Conservation (phyloP, 2,797 vertebrate species). For the Ctenopoma multispine region DNA sequence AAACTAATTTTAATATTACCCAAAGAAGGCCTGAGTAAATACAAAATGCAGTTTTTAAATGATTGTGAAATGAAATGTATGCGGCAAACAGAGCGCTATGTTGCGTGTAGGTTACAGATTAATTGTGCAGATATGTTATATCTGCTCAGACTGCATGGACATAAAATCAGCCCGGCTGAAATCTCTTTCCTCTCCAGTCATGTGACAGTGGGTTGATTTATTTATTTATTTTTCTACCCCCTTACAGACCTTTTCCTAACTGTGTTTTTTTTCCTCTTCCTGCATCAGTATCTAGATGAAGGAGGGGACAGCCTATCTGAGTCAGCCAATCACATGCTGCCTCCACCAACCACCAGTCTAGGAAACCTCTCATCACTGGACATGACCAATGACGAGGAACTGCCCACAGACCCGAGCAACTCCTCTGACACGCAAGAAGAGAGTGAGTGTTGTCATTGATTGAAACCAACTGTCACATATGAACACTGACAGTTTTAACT, state of each 20-base stretch:
- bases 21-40: too few species aligned
- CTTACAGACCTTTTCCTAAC: conserved; percentile 35
- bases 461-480: too few species aligned
- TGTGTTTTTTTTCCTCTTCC: conserved; percentile 8
- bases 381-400: conserved; percentile 88
- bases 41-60: too few species aligned
- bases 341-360: conserved; percentile 76
- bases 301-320: conserved; percentile 83
- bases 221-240: too few species aligned
- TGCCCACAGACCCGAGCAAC: conserved; percentile 92
- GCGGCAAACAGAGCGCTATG: conserved; percentile 39
- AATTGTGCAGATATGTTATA: conserved; percentile 36
- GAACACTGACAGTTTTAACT: too few species aligned
- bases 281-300: conserved; percentile 84
- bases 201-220: conserved; percentile 67
- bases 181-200: conserved; percentile 53
- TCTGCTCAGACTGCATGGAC: conserved; percentile 31
- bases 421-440: conserved; percentile 92
- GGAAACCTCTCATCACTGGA: conserved; percentile 87
- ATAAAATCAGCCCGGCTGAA: conserved; percentile 39
- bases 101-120: conserved; percentile 29
- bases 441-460: conserved; percentile 80
- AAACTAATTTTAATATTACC: too few species aligned
- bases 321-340: conserved; percentile 84
- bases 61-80: too few species aligned